Percentiles rank a stretch among this genome's conserved stretches.
Evolutionary conservation across 2,797 vertebrate genomes (phyloP).

Genomic region (Phalloptychus januarius): DNA sequence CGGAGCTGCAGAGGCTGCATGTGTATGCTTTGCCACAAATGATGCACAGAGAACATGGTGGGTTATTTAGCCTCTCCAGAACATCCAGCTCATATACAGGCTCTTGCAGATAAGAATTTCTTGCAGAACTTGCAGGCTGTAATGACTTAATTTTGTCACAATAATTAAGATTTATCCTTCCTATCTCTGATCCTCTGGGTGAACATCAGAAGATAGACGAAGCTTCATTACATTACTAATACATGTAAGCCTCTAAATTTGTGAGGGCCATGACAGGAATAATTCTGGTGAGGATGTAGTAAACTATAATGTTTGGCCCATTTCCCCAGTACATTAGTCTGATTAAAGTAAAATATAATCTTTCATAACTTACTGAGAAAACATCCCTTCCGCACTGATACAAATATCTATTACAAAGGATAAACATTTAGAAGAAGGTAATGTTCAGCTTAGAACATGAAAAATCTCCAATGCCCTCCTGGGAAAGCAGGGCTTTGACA

Average conservation of each 20-base stretch:
- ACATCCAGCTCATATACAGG: conserved; percentile 52
- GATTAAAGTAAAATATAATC: conserved; percentile 61
- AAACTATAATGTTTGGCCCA: conserved; percentile 35
- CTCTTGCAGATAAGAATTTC: conserved; percentile 58
- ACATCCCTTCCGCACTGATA: conserved; percentile 49
- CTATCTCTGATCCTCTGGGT: conserved; percentile 68
- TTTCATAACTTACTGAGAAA: conserved; percentile 54
- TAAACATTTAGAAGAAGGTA: conserved; percentile 58
- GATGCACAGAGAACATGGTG: conserved; percentile 49
- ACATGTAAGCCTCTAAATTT: conserved; percentile 67
- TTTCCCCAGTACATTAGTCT: conserved; percentile 33
- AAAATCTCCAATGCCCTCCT: conserved; percentile 50
- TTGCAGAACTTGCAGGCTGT: conserved; percentile 44
- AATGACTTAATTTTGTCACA: conserved; percentile 57
- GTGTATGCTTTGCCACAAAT: conserved; percentile 28
- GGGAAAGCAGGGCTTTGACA: conserved; percentile 66
- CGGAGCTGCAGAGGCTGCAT: too few species aligned
- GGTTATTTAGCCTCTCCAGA: conserved; percentile 57
- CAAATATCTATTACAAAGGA: conserved; percentile 65
- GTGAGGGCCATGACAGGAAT: conserved; percentile 63
- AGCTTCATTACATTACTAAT: conserved; percentile 71
- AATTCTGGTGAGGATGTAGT: conserved; percentile 35
- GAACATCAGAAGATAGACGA: conserved; percentile 56
- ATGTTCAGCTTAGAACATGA: conserved; percentile 55
- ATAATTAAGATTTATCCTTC: conserved; percentile 57